Percentiles rank a stretch among this genome's conserved stretches.
Evolutionary conservation across 2,797 vertebrate species (phyloP).

Genomic region (Neomorphus geoffroyi): DNA sequence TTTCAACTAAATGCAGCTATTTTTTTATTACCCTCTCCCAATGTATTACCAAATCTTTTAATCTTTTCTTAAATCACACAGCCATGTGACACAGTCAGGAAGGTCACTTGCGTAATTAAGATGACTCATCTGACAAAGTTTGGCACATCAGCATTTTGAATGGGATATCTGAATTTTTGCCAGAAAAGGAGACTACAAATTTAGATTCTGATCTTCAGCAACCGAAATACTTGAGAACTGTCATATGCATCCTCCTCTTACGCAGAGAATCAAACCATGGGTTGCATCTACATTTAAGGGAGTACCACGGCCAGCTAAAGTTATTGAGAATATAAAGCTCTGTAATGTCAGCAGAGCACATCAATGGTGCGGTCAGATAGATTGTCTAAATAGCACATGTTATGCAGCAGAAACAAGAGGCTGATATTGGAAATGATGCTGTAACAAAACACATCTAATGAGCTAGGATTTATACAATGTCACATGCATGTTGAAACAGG

Average conservation of each 20-base stretch:
- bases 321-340: not conserved
- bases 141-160: conserved; percentile 11
- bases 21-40: not conserved
- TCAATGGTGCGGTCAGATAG: not conserved
- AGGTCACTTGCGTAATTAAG: conserved; percentile 15
- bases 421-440: not conserved
- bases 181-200: not conserved
- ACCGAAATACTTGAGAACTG: not conserved
- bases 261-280: not conserved
- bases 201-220: not conserved
- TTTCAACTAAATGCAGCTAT: not conserved
- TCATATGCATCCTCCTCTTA: not conserved
- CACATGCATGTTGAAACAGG: not conserved
- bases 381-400: not conserved
- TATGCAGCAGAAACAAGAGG: conserved; percentile 7
- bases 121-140: not conserved
- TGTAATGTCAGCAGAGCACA: not conserved
- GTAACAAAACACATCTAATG: conserved; percentile 26
- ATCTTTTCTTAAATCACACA: not conserved
- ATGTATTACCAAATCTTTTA: not conserved
- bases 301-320: not conserved
- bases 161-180: not conserved
- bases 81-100: not conserved
- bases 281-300: not conserved
- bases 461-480: conserved; percentile 6